phyloP scores from a whole-genome alignment of 2,113 vertebrate genomes.

The Montifringilla adamsi region DNA sequence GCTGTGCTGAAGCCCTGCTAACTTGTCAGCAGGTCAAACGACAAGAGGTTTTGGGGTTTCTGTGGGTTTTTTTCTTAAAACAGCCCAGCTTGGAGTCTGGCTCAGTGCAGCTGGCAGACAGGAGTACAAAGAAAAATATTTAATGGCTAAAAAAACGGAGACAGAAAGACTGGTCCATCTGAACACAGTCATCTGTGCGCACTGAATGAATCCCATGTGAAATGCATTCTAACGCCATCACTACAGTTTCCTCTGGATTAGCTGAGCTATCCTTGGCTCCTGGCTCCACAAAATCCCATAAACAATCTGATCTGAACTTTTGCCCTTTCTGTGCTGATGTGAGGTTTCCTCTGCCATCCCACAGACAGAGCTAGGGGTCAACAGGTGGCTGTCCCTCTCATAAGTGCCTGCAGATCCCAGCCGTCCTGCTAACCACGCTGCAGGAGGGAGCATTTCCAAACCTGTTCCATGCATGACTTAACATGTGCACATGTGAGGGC shows the following conservation, averaged over 20 bases:
- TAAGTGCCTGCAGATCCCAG: background rate
- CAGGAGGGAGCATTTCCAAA: background rate
- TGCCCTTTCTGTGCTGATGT: constrained; percentile 17
- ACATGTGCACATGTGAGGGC: background rate
- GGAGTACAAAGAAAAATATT: constrained; percentile 61
- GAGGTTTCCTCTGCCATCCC: background rate
- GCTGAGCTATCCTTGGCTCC: constrained; percentile 62
- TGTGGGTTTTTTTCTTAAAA: background rate
- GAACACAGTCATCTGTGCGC: background rate
- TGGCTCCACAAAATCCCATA: constrained; percentile 31
- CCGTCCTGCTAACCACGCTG: background rate
- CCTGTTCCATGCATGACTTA: background rate
- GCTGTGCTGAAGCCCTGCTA: background rate
- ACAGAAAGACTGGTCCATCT: constrained; percentile 62
- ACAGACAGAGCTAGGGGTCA: background rate
- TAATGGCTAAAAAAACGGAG: constrained; percentile 62
- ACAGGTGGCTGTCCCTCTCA: background rate
- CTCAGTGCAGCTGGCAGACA: constrained; percentile 8
- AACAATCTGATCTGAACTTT: constrained; percentile 62
- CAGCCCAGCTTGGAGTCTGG: constrained; percentile 33
- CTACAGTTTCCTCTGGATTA: constrained; percentile 60
- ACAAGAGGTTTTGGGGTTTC: background rate
- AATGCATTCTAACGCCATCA: constrained; percentile 27
- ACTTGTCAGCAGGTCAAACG: background rate
- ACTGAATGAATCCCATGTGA: constrained; percentile 62